Evolutionary conservation across 2,888 invertebrate species (phyloP).

Genomic region (Chesias legatella): DNA sequence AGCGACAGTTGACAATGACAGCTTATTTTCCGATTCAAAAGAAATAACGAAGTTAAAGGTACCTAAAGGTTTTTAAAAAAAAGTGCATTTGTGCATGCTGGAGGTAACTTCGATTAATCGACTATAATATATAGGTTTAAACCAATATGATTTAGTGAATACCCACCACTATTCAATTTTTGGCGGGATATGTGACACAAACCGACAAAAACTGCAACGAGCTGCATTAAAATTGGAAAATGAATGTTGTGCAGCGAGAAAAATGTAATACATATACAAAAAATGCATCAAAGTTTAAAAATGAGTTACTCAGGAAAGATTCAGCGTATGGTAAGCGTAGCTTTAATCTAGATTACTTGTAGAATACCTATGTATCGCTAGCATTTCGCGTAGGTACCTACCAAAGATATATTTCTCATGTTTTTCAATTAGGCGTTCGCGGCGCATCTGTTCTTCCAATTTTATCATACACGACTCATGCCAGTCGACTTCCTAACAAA

Average conservation of each 20-base stretch:
- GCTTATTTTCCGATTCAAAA: too few species aligned
- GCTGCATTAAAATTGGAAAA: constrained; percentile 28
- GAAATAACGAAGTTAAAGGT: too few species aligned
- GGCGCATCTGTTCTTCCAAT: constrained; percentile 43
- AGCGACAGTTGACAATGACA: too few species aligned
- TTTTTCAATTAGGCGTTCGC: constrained; percentile 64
- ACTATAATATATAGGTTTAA: too few species aligned
- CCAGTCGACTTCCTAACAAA: constrained; percentile 36
- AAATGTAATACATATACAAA: constrained; percentile 35
- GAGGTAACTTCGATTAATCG: too few species aligned
- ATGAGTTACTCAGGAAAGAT: constrained; percentile 58
- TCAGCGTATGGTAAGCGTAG: constrained; percentile 49
- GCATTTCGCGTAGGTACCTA: background rate
- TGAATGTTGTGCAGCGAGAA: constrained; percentile 67
- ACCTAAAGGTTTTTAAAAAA: too few species aligned
- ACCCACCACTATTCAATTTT: too few species aligned
- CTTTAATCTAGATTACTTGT: background rate
- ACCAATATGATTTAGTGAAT: too few species aligned
- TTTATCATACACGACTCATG: constrained; percentile 35
- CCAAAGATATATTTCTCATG: too few species aligned
- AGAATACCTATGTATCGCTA: background rate
- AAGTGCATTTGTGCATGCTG: too few species aligned
- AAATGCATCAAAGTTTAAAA: constrained; percentile 38
- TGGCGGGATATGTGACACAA: background rate
- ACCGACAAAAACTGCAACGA: too few species aligned